phyloP scores from a whole-genome alignment of 2,797 vertebrate genomes.

The Alca torda region DNA sequence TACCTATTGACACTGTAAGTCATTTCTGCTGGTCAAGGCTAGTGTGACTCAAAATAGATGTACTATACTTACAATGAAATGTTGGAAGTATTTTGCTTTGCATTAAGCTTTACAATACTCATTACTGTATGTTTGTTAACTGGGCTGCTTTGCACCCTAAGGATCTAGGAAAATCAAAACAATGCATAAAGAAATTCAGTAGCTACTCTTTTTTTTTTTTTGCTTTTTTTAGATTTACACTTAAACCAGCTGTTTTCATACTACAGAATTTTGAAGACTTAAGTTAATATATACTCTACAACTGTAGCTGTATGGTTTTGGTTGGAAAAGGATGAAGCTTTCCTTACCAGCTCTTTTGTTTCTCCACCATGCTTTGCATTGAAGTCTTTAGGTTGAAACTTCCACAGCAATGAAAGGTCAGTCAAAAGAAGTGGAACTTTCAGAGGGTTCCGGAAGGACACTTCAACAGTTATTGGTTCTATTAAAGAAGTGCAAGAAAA shows the following conservation, averaged over 20 bases:
- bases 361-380: conserved; percentile 70
- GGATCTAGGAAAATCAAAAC: not conserved
- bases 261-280: not conserved
- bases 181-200: not conserved
- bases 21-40: not conserved
- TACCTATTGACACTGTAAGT: not conserved
- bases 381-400: conserved; percentile 83
- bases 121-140: not conserved
- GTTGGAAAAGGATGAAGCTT: not conserved
- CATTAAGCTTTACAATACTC: not conserved
- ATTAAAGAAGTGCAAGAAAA: conserved; percentile 6
- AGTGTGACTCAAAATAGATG: not conserved
- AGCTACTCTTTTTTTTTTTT: not conserved
- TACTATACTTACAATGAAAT: not conserved
- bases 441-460: conserved; percentile 92
- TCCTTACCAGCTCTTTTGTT: conserved; percentile 78
- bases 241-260: not conserved
- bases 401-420: conserved; percentile 91
- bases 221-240: not conserved
- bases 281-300: not conserved
- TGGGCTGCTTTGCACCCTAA: not conserved
- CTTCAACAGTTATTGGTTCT: conserved; percentile 95
- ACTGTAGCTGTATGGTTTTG: not conserved
- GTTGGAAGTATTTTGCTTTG: not conserved
- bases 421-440: conserved; percentile 90